phyloP scores from a whole-genome alignment of 2,113 vertebrate genomes.

The Trichechus manatus region DNA sequence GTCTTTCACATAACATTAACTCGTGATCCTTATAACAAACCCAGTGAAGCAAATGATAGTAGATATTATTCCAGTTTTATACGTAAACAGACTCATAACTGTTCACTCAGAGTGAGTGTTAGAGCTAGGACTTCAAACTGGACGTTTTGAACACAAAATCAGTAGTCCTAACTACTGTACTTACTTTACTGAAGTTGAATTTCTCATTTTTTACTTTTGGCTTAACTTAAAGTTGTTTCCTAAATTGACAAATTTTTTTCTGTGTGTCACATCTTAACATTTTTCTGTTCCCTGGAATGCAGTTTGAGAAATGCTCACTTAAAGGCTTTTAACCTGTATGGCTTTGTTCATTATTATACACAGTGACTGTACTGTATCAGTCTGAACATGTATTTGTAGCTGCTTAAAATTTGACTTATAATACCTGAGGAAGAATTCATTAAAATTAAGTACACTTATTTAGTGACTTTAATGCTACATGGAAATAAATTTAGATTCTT shows the following conservation, averaged over 20 bases:
- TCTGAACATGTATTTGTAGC: constrained; percentile 29
- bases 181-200: background rate
- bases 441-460: constrained; percentile 9
- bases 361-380: background rate
- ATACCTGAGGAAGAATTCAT: background rate
- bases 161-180: background rate
- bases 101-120: background rate
- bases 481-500: constrained; percentile 7
- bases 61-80: background rate
- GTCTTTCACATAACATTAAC: background rate
- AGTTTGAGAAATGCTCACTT: constrained; percentile 21
- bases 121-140: background rate
- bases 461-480: constrained; percentile 38
- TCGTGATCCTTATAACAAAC: background rate
- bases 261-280: background rate
- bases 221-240: background rate
- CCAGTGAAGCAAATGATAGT: background rate
- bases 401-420: constrained; percentile 36
- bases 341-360: constrained; percentile 7
- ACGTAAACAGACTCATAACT: background rate
- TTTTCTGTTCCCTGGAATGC: background rate
- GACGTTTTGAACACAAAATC: background rate
- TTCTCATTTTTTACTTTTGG: constrained; percentile 13
- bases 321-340: background rate
- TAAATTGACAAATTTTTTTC: background rate